Evolutionary conservation across 1,140 invertebrate species (phyloP).

Genomic region (Stegodyphus mimosarum): DNA sequence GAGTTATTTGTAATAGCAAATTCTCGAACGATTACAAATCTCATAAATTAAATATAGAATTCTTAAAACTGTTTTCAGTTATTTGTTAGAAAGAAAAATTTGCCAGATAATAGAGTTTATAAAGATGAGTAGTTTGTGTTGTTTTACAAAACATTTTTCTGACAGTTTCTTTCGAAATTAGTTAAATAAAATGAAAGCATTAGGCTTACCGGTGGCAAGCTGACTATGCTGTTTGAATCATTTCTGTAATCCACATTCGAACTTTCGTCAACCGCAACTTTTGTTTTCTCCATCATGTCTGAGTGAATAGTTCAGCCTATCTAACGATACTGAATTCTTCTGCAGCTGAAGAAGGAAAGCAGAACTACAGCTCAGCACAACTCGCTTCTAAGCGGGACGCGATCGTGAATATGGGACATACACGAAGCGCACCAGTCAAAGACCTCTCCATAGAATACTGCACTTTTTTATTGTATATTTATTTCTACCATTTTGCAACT

Average conservation of each 20-base stretch:
- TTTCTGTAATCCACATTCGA: conserved; percentile 50
- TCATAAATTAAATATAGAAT: too few relatives aligned
- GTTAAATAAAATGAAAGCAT: neutral
- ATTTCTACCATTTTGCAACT: neutral
- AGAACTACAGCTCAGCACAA: conserved; percentile 14
- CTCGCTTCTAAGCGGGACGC: neutral
- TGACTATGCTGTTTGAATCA: conserved; percentile 38
- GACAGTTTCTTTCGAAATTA: neutral
- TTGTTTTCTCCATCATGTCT: conserved; percentile 46
- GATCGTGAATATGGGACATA: conserved; percentile 27
- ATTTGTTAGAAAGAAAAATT: too few relatives aligned
- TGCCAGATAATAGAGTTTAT: neutral
- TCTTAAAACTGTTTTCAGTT: too few relatives aligned
- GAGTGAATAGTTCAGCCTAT: neutral
- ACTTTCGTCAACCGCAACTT: conserved; percentile 49
- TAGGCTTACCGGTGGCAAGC: conserved; percentile 42
- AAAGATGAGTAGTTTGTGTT: neutral
- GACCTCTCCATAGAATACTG: conserved; percentile 19
- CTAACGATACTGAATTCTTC: neutral
- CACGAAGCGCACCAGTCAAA: conserved; percentile 38
- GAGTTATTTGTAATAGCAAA: too few relatives aligned
- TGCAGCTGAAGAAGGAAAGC: neutral
- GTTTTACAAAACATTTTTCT: too few relatives aligned
- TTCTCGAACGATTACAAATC: too few relatives aligned
- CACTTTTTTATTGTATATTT: conserved; percentile 13